Evolutionary conservation across 2,797 vertebrate genomes (phyloP), one percentile per base, ranked within the genome.

Genomic region (Anableps anableps): DNA sequence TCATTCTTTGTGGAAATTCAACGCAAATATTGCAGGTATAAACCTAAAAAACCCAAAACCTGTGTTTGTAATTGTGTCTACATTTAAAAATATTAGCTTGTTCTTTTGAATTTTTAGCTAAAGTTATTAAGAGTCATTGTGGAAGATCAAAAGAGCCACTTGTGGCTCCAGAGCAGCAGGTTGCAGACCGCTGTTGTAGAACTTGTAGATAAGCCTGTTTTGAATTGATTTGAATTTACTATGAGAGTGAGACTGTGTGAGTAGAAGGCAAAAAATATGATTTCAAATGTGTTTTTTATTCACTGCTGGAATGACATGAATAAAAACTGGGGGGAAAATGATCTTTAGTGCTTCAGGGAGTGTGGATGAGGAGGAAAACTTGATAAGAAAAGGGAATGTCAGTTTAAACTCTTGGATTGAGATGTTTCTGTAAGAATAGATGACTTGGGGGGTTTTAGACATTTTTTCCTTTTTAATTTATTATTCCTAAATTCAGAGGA

Each of bases 301-400:
- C 23, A 17, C 38, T 73, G 55, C 47, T 43, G 26, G 4, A 62
- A 50, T 73, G n/a, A 31, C 45, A 21, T 68, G 23, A 43, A 31
- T 34, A 38, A 48, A 77, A 85, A 77, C 31, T 43, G 21, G 1
- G 41, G 38, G 23, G 45, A 23, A 74, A 80, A 80, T 74, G 2
- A n/a, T 26, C 14, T 45, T 38, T n/a, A 74, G 55, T 80, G 81
- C 72, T 76, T 21, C 11, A 70, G 66, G 36, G 8, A 2, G 36
- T 26, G 76, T 70, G 82, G 64, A 84, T 72, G 41, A 43, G 16
- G 53, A 80, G 43, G 4, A 72, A 82, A 78, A 58, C 70, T 66
- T 29, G 2, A 43, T 41, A 19, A 75, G 51, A 43, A 62, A 66
- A 47, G 4, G 66, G 0, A 31, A 68, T 78, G 84, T 83, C 87